phyloP scores from a whole-genome alignment of 2,797 vertebrate genomes.

The Echeneis naucrates region DNA sequence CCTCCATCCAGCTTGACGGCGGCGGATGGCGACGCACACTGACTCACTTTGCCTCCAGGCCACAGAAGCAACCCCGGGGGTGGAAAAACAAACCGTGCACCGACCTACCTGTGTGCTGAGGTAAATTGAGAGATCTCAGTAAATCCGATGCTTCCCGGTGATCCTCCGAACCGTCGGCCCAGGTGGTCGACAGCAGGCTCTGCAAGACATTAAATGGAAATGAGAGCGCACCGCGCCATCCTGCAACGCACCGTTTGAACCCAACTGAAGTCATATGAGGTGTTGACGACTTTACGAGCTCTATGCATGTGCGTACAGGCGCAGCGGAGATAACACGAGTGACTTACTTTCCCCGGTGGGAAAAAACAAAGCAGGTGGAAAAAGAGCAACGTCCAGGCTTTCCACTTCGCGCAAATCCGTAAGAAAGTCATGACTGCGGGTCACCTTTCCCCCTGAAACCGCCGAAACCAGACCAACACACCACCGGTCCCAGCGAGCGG shows the following conservation, averaged over 20 bases:
- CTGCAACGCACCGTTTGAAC: too few relatives aligned
- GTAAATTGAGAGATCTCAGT: conserved; percentile 79
- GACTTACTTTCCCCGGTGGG: conserved; percentile 76
- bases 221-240: background rate
- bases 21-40: too few relatives aligned
- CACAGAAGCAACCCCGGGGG: too few relatives aligned
- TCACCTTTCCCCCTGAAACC: conserved; percentile 32
- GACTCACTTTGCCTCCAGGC: too few relatives aligned
- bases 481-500: background rate
- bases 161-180: conserved; percentile 35
- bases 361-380: conserved; percentile 67
- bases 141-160: conserved; percentile 51
- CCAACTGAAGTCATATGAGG: conserved; percentile 6
- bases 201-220: conserved; percentile 44
- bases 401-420: conserved; percentile 47
- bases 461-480: background rate
- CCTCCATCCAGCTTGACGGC: too few relatives aligned
- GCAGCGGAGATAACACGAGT: background rate
- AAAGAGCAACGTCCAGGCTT: conserved; percentile 46
- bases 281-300: conserved; percentile 50
- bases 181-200: conserved; percentile 47
- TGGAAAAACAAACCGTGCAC: too few relatives aligned
- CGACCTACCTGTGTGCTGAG: conserved; percentile 81
- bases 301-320: conserved; percentile 35
- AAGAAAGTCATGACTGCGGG: conserved; percentile 68